Conservation (phyloP, 1,140 invertebrate genomes). For the Campoletis sonorensis region DNA sequence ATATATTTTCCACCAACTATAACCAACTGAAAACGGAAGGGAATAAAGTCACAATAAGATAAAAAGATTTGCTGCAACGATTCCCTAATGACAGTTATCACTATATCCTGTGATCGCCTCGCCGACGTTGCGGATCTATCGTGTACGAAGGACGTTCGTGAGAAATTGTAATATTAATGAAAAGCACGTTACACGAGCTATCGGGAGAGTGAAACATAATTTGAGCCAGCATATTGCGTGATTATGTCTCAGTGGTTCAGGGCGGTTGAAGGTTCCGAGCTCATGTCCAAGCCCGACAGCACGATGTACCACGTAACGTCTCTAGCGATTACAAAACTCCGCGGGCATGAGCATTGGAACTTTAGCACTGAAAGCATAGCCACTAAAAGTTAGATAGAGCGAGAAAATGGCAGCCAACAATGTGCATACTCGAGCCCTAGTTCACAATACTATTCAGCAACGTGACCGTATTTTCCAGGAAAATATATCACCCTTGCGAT, state of each 20-base stretch:
- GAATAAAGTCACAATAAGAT: no score
- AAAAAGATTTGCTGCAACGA: no score
- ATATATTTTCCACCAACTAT: no score
- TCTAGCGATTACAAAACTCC: constrained; percentile 20
- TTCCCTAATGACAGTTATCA: no score
- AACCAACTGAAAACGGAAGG: no score
- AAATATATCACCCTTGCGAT: constrained; percentile 5
- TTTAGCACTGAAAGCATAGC: neutral
- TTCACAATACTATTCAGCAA: constrained; percentile 18
- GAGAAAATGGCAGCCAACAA: neutral
- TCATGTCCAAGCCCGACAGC: neutral
- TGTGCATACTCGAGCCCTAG: neutral
- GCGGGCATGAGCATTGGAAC: neutral
- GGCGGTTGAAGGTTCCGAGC: neutral
- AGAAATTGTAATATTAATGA: constrained; percentile 34
- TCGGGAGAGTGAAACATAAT: neutral
- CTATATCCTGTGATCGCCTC: no score
- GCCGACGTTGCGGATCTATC: neutral
- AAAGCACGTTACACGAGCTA: constrained; percentile 14
- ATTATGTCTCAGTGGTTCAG: neutral
- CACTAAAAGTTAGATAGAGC: neutral
- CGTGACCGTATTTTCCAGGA: constrained; percentile 28
- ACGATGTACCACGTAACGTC: neutral
- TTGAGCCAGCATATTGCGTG: constrained; percentile 12
- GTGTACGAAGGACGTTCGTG: constrained; percentile 12